A percentile compares a stretch with the other conserved stretches of the same genome.
phyloP scores from a whole-genome alignment of 1,140 invertebrate species.

The Drosophila equinoxialis region DNA sequence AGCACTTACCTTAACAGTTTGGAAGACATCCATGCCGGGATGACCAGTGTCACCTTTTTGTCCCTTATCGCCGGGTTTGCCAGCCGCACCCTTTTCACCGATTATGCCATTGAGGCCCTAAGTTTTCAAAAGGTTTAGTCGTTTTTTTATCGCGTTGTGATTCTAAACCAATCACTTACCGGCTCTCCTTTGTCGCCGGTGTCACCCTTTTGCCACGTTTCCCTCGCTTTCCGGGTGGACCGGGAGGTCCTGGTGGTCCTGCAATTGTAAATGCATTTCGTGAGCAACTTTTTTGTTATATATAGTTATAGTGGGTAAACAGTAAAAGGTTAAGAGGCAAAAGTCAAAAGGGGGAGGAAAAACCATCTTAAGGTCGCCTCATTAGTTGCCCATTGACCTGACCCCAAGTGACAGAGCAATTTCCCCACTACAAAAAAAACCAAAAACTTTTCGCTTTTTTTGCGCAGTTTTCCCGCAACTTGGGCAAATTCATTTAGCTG shows the following conservation, averaged over 20 bases:
- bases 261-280: constrained; percentile 70
- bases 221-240: constrained; percentile 91
- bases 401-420: constrained; percentile 52
- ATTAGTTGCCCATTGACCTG: constrained; percentile 73
- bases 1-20: constrained; percentile 92
- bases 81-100: constrained; percentile 97
- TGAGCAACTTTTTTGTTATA: constrained; percentile 17
- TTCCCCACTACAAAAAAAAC: background rate
- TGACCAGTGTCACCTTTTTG: constrained; percentile 93
- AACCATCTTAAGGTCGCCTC: constrained; percentile 66
- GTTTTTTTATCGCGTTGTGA: background rate
- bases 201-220: constrained; percentile 95
- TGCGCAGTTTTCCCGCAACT: constrained; percentile 66
- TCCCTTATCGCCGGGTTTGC: constrained; percentile 93
- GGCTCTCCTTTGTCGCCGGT: constrained; percentile 89
- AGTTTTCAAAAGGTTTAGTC: constrained; percentile 34
- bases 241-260: constrained; percentile 90
- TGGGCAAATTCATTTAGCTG: constrained; percentile 79
- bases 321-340: background rate
- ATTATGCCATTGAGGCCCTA: constrained; percentile 96
- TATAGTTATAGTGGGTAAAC: constrained; percentile 25
- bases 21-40: constrained; percentile 95
- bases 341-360: constrained; percentile 4
- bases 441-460: constrained; percentile 44
- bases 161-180: constrained; percentile 84